phyloP scores from a whole-genome alignment of 1,140 invertebrate genomes.

The Zaprionus gabonicus region DNA sequence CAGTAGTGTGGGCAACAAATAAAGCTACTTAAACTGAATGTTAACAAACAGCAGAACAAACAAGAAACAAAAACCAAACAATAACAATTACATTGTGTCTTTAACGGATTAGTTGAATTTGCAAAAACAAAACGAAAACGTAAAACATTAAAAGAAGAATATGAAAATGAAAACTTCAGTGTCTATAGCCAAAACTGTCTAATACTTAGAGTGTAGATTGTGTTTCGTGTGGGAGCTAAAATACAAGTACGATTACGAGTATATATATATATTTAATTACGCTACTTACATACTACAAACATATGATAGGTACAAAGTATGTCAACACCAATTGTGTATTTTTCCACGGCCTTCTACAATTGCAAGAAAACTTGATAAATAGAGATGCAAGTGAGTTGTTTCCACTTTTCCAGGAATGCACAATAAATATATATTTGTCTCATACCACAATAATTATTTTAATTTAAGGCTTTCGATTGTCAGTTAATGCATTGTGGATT shows the following conservation, averaged over 20 bases:
- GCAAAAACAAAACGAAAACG: background rate
- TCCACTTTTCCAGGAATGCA: constrained; percentile 8
- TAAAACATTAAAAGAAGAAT: background rate
- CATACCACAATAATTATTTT: constrained; percentile 11
- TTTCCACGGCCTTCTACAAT: constrained; percentile 31
- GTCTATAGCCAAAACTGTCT: constrained; percentile 47
- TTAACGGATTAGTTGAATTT: constrained; percentile 46
- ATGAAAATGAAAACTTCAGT: constrained; percentile 30
- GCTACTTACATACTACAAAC: constrained; percentile 25
- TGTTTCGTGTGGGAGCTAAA: constrained; percentile 36
- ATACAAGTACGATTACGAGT: constrained; percentile 8
- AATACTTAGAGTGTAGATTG: constrained; percentile 42
- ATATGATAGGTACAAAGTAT: constrained; percentile 10
- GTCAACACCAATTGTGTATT: constrained; percentile 30
- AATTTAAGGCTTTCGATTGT: constrained; percentile 9
- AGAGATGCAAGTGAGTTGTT: background rate
- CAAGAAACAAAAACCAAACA: constrained; percentile 25
- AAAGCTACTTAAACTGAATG: constrained; percentile 39
- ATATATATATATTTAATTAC: constrained; percentile 46
- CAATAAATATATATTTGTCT: constrained; percentile 4
- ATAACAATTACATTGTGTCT: constrained; percentile 43
- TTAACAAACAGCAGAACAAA: constrained; percentile 21
- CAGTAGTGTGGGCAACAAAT: constrained; percentile 47
- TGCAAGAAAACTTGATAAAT: background rate
- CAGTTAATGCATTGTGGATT: constrained; percentile 8